Base-by-base conservation (phyloP, 2,888 invertebrate genomes). In the Drosophila greeni region DNA sequence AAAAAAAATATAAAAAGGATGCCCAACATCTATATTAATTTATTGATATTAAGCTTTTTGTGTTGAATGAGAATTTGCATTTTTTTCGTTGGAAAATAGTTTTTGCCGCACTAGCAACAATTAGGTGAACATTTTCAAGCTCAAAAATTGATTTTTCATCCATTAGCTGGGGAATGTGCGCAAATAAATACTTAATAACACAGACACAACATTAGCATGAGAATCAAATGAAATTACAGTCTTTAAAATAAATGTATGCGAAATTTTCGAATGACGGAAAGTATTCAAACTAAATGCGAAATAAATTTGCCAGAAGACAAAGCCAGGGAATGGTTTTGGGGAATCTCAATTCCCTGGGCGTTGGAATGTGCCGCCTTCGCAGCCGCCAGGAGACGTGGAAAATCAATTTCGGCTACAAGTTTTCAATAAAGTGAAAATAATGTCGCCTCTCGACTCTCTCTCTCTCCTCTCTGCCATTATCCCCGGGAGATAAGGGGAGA, bases 351-450 rank as follows among this genome's bases (percentile, higher is more conserved):
- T 77, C 79, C 79, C 79, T 61, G 73, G 53, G 77, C 72, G 51
- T 68, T 65, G 81, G 73, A 75, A 78, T 78, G 76, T 70, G 57
- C 47, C 66, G 79, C 66, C 72, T 18, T n/a, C 31, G 62, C 33
- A 37, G 76, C 55, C 69, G 76, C 69, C 78, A 80, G 76, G 76
- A 73, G 74, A 74, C 75, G 80, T 70, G 62, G 74, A 77, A 82
- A 82, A 82, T 82, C 82, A 82, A 82, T 82, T 82, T 81, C 70
- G 72, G 75, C 75, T 82, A 82, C 81, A 81, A 82, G 81, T 82
- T 82, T 80, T 82, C 81, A 82, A 82, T 82, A 82, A 82, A 82
- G 82, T 81, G 82, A 82, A 82, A 82, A 82, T 82, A 82, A 82
- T 82, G 82, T 82, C 74, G 76, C 60, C 54, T 54, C 66, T 40